A percentile compares a stretch with the other conserved stretches of the same genome.
These are phyloP conservation scores for Drosophila kurseongensis DNA, from an alignment of 1,140 invertebrate genomes.

Conservation along the genomic window DNA sequence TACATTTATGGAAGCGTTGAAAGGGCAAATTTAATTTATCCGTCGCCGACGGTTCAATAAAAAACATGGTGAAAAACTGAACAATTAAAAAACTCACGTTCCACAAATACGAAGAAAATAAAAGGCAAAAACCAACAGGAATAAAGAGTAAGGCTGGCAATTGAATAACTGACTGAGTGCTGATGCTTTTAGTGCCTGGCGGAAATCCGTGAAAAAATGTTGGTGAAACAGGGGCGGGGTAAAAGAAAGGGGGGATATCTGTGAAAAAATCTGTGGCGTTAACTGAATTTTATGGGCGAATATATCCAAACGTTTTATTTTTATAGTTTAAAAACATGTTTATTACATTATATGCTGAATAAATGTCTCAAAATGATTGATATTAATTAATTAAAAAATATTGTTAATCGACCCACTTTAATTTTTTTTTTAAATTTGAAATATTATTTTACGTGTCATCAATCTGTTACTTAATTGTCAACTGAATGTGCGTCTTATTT, in stretches of 20 bases:
- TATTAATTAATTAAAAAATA: too few species aligned
- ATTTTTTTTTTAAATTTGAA: too few species aligned
- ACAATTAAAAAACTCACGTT: conserved; percentile 56
- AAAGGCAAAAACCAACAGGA: conserved; percentile 2
- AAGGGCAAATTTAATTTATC: conserved; percentile 52
- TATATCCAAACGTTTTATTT: neutral
- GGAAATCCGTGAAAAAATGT: conserved; percentile 35
- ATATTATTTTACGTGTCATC: too few species aligned
- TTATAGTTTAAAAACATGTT: too few species aligned
- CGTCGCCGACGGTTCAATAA: conserved; percentile 34
- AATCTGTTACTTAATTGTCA: neutral
- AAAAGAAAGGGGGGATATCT: neutral
- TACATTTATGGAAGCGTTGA: conserved; percentile 30
- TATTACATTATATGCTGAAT: too few species aligned
- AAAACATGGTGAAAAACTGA: conserved; percentile 28
- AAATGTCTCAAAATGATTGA: neutral
- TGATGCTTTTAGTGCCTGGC: conserved; percentile 47
- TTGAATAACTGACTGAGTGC: conserved; percentile 50
- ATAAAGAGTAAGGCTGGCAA: conserved; percentile 30
- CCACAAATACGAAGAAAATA: conserved; percentile 47
- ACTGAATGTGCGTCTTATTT: neutral
- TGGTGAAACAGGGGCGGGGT: conserved; percentile 3
- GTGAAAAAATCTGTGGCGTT: neutral
- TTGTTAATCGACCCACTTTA: too few species aligned
- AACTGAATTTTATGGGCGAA: neutral